phyloP scores from a whole-genome alignment of 2,888 invertebrate genomes.

The Chironomus riparius region DNA sequence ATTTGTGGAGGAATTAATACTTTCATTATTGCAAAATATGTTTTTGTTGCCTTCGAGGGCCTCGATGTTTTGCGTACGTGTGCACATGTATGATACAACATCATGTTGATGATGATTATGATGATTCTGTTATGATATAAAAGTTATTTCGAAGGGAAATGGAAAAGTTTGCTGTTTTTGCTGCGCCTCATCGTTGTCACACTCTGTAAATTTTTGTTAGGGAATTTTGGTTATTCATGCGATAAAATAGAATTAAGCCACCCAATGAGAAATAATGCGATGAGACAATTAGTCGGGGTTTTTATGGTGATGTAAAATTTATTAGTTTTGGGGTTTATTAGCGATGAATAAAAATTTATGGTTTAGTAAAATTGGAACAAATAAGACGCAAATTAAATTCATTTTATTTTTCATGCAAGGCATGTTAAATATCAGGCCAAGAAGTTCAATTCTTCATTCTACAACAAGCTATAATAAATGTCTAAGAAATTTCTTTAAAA shows the following conservation, averaged over 20 bases:
- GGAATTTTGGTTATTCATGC: background rate
- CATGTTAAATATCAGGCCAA: too few relatives aligned
- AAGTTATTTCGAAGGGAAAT: background rate
- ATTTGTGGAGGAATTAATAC: slow-evolving; percentile 19
- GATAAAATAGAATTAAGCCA: background rate
- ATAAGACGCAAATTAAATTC: too few relatives aligned
- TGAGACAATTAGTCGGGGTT: background rate
- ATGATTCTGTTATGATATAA: background rate
- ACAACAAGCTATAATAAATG: too few relatives aligned
- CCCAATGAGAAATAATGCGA: background rate
- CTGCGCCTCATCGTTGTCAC: background rate
- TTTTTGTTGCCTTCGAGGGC: background rate
- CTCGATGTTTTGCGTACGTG: background rate
- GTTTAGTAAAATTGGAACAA: too few relatives aligned
- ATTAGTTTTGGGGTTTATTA: too few relatives aligned
- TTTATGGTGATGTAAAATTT: too few relatives aligned
- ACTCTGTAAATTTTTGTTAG: too few relatives aligned
- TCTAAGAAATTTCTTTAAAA: too few relatives aligned
- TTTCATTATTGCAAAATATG: slow-evolving; percentile 22
- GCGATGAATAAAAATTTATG: too few relatives aligned
- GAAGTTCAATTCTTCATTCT: too few relatives aligned
- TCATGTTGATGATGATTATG: background rate
- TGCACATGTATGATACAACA: background rate
- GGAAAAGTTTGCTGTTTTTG: background rate
- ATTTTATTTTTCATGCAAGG: too few relatives aligned